Conservation (phyloP, 1,140 invertebrate species). For the Drosophila chauvacae region DNA sequence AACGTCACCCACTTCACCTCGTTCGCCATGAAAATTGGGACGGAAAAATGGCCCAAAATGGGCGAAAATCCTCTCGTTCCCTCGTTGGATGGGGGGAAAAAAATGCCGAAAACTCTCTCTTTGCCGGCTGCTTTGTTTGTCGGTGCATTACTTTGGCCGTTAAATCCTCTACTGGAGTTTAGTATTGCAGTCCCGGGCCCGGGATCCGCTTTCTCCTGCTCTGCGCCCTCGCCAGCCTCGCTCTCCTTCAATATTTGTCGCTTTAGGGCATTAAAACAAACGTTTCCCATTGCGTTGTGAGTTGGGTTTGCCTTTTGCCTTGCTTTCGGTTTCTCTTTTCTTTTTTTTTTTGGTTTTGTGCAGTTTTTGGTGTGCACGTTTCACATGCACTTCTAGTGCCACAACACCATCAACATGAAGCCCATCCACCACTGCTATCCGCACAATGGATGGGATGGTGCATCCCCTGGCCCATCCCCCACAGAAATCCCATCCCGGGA, state of each 20-base stretch:
- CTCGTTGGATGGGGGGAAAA: background rate
- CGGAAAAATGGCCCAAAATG: conserved; percentile 45
- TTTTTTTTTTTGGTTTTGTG: background rate
- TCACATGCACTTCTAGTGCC: conserved; percentile 71
- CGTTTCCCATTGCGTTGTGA: conserved; percentile 71
- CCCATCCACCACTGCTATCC: conserved; percentile 1
- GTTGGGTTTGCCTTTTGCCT: conserved; percentile 58
- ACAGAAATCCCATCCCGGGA: conserved; percentile 21
- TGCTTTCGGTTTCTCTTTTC: conserved; percentile 27
- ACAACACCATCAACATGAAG: conserved; percentile 56
- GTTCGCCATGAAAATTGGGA: conserved; percentile 27
- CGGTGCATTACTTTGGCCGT: conserved; percentile 79
- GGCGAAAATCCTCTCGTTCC: conserved; percentile 1
- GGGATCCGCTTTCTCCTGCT: background rate
- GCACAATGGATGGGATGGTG: conserved; percentile 1
- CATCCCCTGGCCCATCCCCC: no score
- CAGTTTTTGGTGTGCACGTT: conserved; percentile 55
- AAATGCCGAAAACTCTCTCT: conserved; percentile 28
- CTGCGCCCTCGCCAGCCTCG: conserved; percentile 1
- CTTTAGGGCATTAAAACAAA: conserved; percentile 81
- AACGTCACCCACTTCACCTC: conserved; percentile 21
- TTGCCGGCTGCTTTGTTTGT: conserved; percentile 75
- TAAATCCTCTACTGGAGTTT: conserved; percentile 71
- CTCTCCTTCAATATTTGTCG: conserved; percentile 77
- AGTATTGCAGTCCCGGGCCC: conserved; percentile 37